Conservation (phyloP, 1,140 invertebrate genomes). For the Micrasema minimum region DNA sequence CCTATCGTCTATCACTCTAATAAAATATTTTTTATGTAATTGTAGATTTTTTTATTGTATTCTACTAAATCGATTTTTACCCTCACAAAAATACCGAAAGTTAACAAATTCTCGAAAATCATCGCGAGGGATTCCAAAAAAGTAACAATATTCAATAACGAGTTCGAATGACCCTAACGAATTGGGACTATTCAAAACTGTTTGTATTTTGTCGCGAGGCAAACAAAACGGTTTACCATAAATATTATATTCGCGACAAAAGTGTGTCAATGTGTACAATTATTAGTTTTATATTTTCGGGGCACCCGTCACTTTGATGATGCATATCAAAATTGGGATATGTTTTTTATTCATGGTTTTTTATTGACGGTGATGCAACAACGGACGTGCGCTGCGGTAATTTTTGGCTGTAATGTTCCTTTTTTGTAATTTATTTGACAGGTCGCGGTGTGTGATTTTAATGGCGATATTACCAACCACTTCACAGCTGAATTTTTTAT, state of each 20-base stretch:
- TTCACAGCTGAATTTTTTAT: not conserved
- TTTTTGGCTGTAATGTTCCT: constrained; percentile 29
- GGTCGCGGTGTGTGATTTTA: constrained; percentile 24
- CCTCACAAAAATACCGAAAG: constrained; percentile 1
- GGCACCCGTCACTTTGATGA: constrained; percentile 49
- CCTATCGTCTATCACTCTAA: no score
- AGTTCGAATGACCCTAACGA: constrained; percentile 45
- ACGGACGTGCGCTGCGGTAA: constrained; percentile 11
- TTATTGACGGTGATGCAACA: constrained; percentile 34
- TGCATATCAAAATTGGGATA: constrained; percentile 47
- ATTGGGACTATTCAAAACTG: constrained; percentile 31
- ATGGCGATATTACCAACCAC: constrained; percentile 14
- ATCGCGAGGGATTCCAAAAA: not conserved
- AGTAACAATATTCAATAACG: constrained; percentile 49
- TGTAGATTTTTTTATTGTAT: no score
- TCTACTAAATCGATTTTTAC: no score
- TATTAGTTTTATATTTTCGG: constrained; percentile 40
- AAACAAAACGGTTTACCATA: constrained; percentile 42
- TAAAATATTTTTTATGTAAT: no score
- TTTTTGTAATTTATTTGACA: constrained; percentile 36
- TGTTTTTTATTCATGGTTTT: constrained; percentile 28
- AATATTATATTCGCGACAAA: constrained; percentile 47
- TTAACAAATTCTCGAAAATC: constrained; percentile 2
- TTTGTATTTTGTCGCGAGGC: constrained; percentile 30
- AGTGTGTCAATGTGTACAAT: constrained; percentile 23